Percentiles rank a stretch among this genome's conserved stretches.
Evolutionary conservation across 2,113 vertebrate species (phyloP).

Genomic region (Thunnus maccoyii): DNA sequence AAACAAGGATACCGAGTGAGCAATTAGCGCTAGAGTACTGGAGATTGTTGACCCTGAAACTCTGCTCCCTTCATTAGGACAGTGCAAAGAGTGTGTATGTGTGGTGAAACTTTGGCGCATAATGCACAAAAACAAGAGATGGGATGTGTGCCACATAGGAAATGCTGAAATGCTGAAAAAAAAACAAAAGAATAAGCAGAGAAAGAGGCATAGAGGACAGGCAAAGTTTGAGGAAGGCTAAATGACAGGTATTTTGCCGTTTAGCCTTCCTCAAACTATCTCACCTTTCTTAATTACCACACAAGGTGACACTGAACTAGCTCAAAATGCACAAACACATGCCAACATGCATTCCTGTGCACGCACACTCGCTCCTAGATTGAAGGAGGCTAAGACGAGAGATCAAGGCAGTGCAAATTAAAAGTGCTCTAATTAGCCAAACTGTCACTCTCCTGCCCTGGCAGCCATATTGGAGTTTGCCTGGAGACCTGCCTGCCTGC

Average conservation of each 20-base stretch:
- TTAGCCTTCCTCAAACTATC: slow-evolving; percentile 9
- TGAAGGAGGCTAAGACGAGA: slow-evolving; percentile 62
- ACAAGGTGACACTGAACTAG: slow-evolving; percentile 60
- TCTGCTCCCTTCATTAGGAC: slow-evolving; percentile 5
- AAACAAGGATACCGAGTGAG: not conserved
- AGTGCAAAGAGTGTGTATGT: not conserved
- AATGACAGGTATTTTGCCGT: slow-evolving; percentile 9
- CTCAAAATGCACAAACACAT: slow-evolving; percentile 41
- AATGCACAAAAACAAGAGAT: slow-evolving; percentile 5
- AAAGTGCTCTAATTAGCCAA: slow-evolving; percentile 75
- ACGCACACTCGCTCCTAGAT: slow-evolving; percentile 22
- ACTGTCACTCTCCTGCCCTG: slow-evolving; percentile 68
- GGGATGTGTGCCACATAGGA: not conserved
- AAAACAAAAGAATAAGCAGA: slow-evolving; percentile 12
- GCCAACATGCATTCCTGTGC: slow-evolving; percentile 17
- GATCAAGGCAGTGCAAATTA: slow-evolving; percentile 74
- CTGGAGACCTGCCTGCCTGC: slow-evolving; percentile 54
- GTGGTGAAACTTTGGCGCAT: not conserved
- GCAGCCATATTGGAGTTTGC: slow-evolving; percentile 61
- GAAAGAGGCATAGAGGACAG: not conserved
- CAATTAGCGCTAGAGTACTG: not conserved
- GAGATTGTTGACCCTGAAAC: slow-evolving; percentile 26
- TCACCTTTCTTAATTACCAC: slow-evolving; percentile 40
- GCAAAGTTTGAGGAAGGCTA: slow-evolving; percentile 10
- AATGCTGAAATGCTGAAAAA: not conserved